Base-by-base conservation (phyloP, 2,888 invertebrate genomes). In the Catocala sponsa region DNA sequence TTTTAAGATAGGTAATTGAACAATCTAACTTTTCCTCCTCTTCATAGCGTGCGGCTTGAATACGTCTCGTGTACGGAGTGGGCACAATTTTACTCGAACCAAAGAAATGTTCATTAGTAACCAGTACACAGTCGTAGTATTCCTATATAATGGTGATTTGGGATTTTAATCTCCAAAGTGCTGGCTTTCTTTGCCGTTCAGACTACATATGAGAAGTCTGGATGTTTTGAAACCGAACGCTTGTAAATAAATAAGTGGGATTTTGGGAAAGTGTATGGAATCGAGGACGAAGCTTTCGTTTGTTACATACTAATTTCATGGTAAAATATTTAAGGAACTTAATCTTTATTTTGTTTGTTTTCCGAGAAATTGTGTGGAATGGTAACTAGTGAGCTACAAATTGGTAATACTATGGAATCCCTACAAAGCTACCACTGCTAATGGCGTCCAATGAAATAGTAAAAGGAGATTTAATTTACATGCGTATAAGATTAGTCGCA, bases 131-230 rank as follows among this genome's bases (percentile, higher is more conserved):
- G 46, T n/a, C 52, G 41, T 13, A 9, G 11, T 72, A 55, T 59
- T 48, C 47, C 50, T 58, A 54, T 67, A 44, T 67, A 60, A 65
- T 65, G 64, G 55, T 68, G 64, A 71, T 77, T 68, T 66, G 56
- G 60, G 72, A 65, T 65, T 75, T 73, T 75, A 73, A 75, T 73
- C 67, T 75, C 13, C 61, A 60, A 73, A 78, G 71, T 76, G 76
- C 59, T 42, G 33, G 48, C 55, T 60, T 69, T 57, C 57, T 58
- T 65, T 59, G 12, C 9, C 9, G 46, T 15, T 9, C 43, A 11
- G 38, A 61, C 35, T 63, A 56, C 43, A 50, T 59, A 57, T 47
- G 53, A 50, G 32, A 44, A 10, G 15, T 48, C 47, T 49, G 48
- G 48, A 35, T 11, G 44, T 41, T 55, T 51, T 12, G 10, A 32